Base-by-base conservation (phyloP, 2,113 vertebrate genomes). In the Isurus oxyrinchus region DNA sequence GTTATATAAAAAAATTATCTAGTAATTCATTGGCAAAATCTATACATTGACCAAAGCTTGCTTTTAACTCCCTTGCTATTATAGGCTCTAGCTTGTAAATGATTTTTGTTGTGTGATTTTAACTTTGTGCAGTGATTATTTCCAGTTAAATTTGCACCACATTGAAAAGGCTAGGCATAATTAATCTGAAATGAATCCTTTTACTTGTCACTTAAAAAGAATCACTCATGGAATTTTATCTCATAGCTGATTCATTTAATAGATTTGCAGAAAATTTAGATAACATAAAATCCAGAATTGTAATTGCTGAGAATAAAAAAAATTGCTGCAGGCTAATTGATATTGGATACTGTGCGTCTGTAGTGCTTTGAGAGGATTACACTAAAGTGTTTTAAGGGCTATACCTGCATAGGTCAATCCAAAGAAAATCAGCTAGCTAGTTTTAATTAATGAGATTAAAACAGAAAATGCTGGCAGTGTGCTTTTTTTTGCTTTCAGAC, bases 31-130 rank as follows among this genome's bases (percentile, higher is more conserved):
- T 94, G 59, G 6, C 6, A 94, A 94, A 35, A 40, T 59, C 55
- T 57, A 91, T 91, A 91, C 87, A 31, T 90, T 40, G 79, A 81
- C 40, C 79, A 81, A 81, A 90, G 53, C 87, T 90, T 53, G 25
- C 49, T 57, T 55, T 90, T 90, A 57, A 90, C 49, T 90, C 14
- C 8, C 53, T 90, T 87, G 44, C 44, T 91, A 35, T 57, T 23
- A 91, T 59, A 14, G 10, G 25, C 27, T 35, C 31, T n/a, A 87
- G 55, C 55, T 53, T 57, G 1, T 5, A 55, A 81, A 21, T 40
- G 55, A 14, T 63, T 63, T 93, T 93, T 93, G 49, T 61, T 94
- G 19, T 66, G 10, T 44, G 49, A 4, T 94, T 49, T 61, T 40
- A 63, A 63, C 2, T 57, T 61, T 35, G 11, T n/a, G 0, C 27